These are phyloP conservation scores for Xestia sexstrigata DNA, from an alignment of 2,888 invertebrate species.

Conservation along the genomic window DNA sequence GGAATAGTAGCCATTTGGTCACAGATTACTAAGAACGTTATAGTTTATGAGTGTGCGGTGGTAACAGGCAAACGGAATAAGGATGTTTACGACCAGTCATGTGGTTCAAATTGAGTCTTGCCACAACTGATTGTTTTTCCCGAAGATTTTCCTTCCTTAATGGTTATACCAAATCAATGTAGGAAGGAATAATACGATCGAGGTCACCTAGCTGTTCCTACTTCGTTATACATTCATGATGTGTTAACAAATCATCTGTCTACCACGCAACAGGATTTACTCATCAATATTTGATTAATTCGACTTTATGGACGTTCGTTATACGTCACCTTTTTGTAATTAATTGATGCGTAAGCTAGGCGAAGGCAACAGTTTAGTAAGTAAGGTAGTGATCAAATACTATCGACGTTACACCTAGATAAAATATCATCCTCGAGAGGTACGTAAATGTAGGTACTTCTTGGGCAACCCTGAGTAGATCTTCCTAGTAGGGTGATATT, in stretches of 20 bases:
- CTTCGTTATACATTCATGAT: slow-evolving; percentile 31
- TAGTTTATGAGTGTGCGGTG: slow-evolving; percentile 36
- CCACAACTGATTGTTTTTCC: slow-evolving; percentile 36
- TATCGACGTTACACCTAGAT: background rate
- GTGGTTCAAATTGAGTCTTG: slow-evolving; percentile 33
- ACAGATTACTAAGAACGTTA: slow-evolving; percentile 36
- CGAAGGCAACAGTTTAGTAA: background rate
- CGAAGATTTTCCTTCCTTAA: slow-evolving; percentile 56
- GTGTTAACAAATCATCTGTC: slow-evolving; percentile 30
- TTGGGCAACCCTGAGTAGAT: background rate
- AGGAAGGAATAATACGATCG: slow-evolving; percentile 15
- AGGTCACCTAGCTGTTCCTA: slow-evolving; percentile 19
- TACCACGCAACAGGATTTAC: slow-evolving; percentile 22
- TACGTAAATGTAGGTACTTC: background rate
- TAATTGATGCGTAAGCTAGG: background rate
- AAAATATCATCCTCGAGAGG: background rate
- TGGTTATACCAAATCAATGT: slow-evolving; percentile 9
- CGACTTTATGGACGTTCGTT: slow-evolving; percentile 12
- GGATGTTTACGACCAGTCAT: slow-evolving; percentile 50
- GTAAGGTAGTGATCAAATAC: slow-evolving; percentile 1
- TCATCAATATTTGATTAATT: slow-evolving; percentile 29
- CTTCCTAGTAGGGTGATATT: background rate
- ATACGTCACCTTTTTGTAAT: slow-evolving; percentile 17
- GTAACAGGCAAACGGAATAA: slow-evolving; percentile 31
- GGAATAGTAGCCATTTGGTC: slow-evolving; percentile 8